These are phyloP conservation scores for Tinamus guttatus DNA, from an alignment of 2,113 vertebrate species.

Conservation along the genomic window DNA sequence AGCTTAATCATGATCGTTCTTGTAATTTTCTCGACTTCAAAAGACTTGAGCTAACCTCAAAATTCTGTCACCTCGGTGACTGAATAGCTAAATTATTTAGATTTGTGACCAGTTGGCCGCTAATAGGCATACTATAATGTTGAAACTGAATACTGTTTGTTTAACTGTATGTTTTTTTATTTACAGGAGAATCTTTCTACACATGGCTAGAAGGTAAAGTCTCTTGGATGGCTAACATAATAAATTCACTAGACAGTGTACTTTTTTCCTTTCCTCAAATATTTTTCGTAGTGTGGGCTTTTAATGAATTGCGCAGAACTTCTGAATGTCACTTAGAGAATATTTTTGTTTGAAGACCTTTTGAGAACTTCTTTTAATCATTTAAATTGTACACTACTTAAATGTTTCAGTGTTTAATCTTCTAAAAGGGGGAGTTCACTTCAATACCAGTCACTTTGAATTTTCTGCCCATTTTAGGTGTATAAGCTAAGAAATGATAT, in stretches of 20 bases:
- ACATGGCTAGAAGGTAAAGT: constrained; percentile 94
- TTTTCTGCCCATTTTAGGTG: neutral
- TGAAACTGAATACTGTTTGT: neutral
- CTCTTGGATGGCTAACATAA: neutral
- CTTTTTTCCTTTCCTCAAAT: neutral
- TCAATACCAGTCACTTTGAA: neutral
- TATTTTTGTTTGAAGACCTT: neutral
- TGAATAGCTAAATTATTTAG: neutral
- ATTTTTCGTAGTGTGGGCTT: neutral
- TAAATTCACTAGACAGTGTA: neutral
- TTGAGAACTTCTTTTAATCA: neutral
- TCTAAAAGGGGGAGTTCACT: neutral
- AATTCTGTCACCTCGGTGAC: neutral
- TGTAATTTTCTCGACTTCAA: neutral
- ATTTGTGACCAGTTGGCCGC: neutral
- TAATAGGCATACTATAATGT: neutral
- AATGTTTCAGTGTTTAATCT: neutral
- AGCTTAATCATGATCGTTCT: neutral
- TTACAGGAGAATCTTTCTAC: constrained; percentile 93
- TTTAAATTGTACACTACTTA: neutral
- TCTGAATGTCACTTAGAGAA: neutral
- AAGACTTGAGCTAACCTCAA: neutral
- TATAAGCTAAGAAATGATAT: neutral
- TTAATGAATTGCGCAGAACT: neutral
- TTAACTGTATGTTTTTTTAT: constrained; percentile 36